Evolutionary conservation across 2,113 vertebrate genomes (phyloP), one percentile per base, ranked within the genome.

Genomic region (Embiotoca jacksoni): DNA sequence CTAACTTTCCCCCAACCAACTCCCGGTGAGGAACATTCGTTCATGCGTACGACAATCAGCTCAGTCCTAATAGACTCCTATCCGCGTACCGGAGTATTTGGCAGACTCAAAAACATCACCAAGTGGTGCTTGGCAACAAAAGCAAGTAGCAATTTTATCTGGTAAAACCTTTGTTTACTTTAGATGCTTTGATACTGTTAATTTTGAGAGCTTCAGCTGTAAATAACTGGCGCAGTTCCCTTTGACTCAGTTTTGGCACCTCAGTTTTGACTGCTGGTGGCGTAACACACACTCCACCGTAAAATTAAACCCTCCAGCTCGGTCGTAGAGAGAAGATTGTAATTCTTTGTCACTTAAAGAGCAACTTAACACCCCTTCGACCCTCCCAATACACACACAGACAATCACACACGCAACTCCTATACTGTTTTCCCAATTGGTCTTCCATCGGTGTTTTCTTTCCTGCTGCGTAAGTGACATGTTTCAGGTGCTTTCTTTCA

Each of bases 101-200:
- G 71, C 78, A 75, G 65, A 59, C 64, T 74, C 72, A 15, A 76
- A 78, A 74, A 59, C 66, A 76, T 62, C 15, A 72, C 47, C n/a
- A 46, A 64, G 84, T 33, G n/a, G 15, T 58, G 49, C 64, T 83
- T 90, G 84, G 81, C 82, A 64, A 46, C 52, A 68, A 6, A 3
- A 66, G 53, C 11, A 23, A 67, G 59, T 9, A 46, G 57, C 37
- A 56, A 60, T 72, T 23, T 23, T 23, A 23, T 23, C 23, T 23
- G 23, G 23, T 23, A 23, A 23, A 74, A 78, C 72, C 76, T 83
- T 72, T 82, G 84, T 82, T 84, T 83, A 65, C 58, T 83, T 81
- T 52, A 53, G 64, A 64, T 47, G 36, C 32, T 76, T 70, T 64
- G 41, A 76, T 82, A 59, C 54, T 60, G 75, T 59, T 84, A 36